Evolutionary conservation across 2,113 vertebrate species (phyloP).

Genomic region (Stigmatopora argus): DNA sequence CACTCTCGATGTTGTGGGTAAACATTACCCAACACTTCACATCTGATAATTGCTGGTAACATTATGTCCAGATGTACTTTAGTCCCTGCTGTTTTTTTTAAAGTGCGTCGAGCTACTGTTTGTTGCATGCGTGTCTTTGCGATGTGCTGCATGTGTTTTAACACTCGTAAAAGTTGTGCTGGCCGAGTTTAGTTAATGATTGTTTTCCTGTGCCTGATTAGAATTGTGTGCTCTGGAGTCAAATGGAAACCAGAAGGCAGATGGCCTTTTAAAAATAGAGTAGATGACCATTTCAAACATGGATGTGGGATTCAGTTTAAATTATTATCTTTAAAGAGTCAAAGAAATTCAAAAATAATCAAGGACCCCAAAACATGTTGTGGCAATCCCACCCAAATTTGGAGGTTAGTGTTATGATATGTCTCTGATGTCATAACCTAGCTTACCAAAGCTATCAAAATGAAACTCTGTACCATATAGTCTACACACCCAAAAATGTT

Average conservation of each 20-base stretch:
- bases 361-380: too few relatives aligned
- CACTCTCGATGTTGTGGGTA: neutral
- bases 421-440: too few relatives aligned
- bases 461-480: too few relatives aligned
- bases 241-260: slow-evolving; percentile 42
- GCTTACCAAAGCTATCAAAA: too few relatives aligned
- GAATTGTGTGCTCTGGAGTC: slow-evolving; percentile 48
- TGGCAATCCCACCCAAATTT: too few relatives aligned
- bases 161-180: neutral
- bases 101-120: neutral
- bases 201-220: slow-evolving; percentile 69
- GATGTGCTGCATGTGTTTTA: neutral
- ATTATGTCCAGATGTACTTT: neutral
- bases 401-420: too few relatives aligned
- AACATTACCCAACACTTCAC: neutral
- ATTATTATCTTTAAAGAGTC: too few relatives aligned
- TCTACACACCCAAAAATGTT: too few relatives aligned
- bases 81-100: neutral
- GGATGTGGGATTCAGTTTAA: too few relatives aligned
- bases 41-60: slow-evolving; percentile 8
- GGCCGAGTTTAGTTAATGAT: slow-evolving; percentile 60
- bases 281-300: too few relatives aligned
- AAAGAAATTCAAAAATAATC: too few relatives aligned
- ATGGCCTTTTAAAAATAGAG: neutral
- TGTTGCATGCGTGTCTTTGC: slow-evolving; percentile 6